Percentiles rank a stretch among this genome's conserved stretches.
Evolutionary conservation across 35 echinoderm and acorn worm species (phyloP).

Genomic region (Ophiothrix spiculata): DNA sequence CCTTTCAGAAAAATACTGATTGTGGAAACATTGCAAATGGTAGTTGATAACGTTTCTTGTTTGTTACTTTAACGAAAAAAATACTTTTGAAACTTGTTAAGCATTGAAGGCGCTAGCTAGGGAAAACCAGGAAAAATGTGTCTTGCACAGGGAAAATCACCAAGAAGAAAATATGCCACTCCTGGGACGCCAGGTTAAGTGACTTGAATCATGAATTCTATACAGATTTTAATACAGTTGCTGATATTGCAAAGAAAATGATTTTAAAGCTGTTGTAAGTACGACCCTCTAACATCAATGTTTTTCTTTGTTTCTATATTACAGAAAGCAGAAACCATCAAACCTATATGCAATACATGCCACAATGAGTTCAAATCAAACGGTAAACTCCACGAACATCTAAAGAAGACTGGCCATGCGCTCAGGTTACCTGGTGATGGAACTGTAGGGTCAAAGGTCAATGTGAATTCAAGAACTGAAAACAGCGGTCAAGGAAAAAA

Average conservation of each 20-base stretch:
- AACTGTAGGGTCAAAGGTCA: neutral
- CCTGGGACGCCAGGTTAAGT: no score
- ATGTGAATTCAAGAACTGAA: neutral
- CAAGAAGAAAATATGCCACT: no score
- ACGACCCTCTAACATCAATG: neutral
- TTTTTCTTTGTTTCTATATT: conserved; percentile 1
- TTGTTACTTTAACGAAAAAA: no score
- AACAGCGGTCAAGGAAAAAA: neutral
- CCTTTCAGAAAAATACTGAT: no score
- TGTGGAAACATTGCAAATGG: no score
- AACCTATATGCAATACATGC: conserved; percentile 76
- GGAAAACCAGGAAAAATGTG: no score
- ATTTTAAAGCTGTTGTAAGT: neutral
- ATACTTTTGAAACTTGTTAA: no score
- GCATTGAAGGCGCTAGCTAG: no score
- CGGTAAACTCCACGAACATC: conserved; percentile 88
- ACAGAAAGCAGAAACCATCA: conserved; percentile 7
- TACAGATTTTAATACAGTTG: neutral
- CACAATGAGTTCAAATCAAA: conserved; percentile 56
- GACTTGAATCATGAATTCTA: neutral
- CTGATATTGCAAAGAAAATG: neutral
- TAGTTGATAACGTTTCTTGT: no score
- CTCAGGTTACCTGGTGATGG: conserved; percentile 30
- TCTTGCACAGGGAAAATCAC: no score
- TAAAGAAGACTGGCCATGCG: conserved; percentile 86